Base-by-base conservation (phyloP, 2,797 vertebrate genomes). In the Geotria australis region DNA sequence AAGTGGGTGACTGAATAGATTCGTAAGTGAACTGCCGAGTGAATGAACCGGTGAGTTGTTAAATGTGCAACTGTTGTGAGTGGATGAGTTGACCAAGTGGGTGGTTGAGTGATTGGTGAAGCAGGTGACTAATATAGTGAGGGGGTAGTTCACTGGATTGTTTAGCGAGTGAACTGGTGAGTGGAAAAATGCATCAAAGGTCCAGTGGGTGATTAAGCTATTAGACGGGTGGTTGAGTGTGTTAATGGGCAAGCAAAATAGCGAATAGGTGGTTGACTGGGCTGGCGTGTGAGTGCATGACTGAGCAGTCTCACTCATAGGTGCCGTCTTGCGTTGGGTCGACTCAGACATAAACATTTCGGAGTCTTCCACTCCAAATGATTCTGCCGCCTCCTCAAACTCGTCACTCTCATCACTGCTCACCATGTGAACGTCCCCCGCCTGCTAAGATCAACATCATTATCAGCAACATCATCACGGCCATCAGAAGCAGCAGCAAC, bases 401-500 rank as follows among this genome's bases (percentile, higher is more conserved):
- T 98, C 91, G 65, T 98, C 91, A 45, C 83, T 85, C 61, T 98
- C 91, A 10, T 88, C 96, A 67, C 96, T 88, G 60, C 91, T 98
- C 68, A 98, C 83, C 91, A 98, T 98, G 69, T 96, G 88, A 68
- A 98, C 83, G 69, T 98, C 91, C 65, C 84, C 80, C 70, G 81
- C 84, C 67, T 94, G 76, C 60, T 70, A 60, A 61, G 56, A 57
- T 57, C 24, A 46, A 56, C 57, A 9, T 8, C 24, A 46, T 10
- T 47, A 48, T 47, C 38, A 49, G 47, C 13, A 59, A 15, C 53
- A 11, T 11, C 47, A 48, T 46, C 10, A 59, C 9, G 13, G 53
- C 55, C 14, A 59, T 59, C 12, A 59, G 8, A 15, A 12, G 9
- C 7, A 53, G 46, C 2, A 46, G 24, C 15, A 59, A 15, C n/a